Evolutionary conservation across 2,113 vertebrate genomes (phyloP).

Genomic region (Apodemus sylvaticus): DNA sequence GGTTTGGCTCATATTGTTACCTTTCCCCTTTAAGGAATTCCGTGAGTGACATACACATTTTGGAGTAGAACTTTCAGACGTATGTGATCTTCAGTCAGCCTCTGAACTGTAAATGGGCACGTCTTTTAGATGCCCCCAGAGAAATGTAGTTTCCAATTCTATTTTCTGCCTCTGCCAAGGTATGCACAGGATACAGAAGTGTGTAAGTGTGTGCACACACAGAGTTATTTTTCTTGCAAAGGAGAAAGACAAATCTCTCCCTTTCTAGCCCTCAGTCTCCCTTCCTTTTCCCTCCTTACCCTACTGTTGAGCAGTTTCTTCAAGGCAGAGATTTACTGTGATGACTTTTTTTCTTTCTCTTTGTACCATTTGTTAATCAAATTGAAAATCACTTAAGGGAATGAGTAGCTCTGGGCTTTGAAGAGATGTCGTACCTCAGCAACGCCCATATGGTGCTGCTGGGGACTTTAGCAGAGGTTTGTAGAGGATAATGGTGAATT

Average conservation of each 20-base stretch:
- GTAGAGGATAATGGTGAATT: background rate
- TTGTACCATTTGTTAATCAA: background rate
- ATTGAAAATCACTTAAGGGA: background rate
- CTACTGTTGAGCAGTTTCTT: background rate
- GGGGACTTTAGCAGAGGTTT: background rate
- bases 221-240: background rate
- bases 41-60: slow-evolving; percentile 34
- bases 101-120: background rate
- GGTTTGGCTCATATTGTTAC: background rate
- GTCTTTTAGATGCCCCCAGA: background rate
- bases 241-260: background rate
- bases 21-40: slow-evolving; percentile 20
- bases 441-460: background rate
- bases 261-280: background rate
- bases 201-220: background rate
- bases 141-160: background rate
- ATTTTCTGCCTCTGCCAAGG: background rate
- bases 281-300: background rate
- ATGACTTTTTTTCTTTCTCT: background rate
- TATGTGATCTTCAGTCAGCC: background rate
- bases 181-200: background rate
- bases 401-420: background rate
- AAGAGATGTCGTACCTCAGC: fast-evolving
- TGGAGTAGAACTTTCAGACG: slow-evolving; percentile 43
- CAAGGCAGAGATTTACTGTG: background rate